These are phyloP conservation scores for Schizotus pectinicornis DNA, from an alignment of 2,888 invertebrate genomes.

Conservation along the genomic window DNA sequence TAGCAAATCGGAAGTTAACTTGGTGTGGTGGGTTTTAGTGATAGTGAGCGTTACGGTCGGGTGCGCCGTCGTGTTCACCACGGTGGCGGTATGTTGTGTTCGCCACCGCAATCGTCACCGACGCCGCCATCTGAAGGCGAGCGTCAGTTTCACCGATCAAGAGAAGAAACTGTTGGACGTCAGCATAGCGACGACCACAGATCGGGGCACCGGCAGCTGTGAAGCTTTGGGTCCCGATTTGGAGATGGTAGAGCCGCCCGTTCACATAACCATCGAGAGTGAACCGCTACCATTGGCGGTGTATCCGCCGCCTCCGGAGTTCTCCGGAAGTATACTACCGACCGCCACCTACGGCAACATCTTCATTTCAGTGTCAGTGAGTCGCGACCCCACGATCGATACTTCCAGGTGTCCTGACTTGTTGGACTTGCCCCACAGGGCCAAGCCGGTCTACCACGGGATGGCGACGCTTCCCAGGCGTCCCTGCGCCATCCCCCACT, in stretches of 20 bases:
- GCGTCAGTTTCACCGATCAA: conserved; percentile 85
- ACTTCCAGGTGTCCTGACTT: conserved; percentile 81
- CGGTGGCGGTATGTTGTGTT: conserved; percentile 66
- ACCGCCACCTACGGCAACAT: conserved; percentile 75
- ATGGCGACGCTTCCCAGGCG: conserved; percentile 58
- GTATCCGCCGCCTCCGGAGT: conserved; percentile 65
- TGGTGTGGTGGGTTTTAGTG: conserved; percentile 74
- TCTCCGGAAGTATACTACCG: conserved; percentile 59
- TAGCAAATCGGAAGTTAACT: conserved; percentile 73
- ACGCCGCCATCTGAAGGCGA: conserved; percentile 75
- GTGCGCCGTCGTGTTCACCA: conserved; percentile 65
- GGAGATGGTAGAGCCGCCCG: conserved; percentile 60
- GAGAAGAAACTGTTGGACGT: conserved; percentile 85
- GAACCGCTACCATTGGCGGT: conserved; percentile 57
- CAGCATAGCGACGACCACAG: conserved; percentile 74
- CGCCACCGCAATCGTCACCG: conserved; percentile 62
- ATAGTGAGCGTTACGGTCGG: conserved; percentile 74
- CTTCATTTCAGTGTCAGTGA: conserved; percentile 82
- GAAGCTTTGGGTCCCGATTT: conserved; percentile 65
- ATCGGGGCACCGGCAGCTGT: conserved; percentile 64
- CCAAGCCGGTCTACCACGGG: conserved; percentile 56
- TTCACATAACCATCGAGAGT: conserved; percentile 63
- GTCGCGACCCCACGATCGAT: conserved; percentile 72
- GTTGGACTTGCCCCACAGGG: conserved; percentile 71
- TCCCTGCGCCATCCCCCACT: conserved; percentile 68